These are phyloP conservation scores for Rhadinocentrus ornatus DNA, from an alignment of 2,797 vertebrate species.

Conservation along the genomic window DNA sequence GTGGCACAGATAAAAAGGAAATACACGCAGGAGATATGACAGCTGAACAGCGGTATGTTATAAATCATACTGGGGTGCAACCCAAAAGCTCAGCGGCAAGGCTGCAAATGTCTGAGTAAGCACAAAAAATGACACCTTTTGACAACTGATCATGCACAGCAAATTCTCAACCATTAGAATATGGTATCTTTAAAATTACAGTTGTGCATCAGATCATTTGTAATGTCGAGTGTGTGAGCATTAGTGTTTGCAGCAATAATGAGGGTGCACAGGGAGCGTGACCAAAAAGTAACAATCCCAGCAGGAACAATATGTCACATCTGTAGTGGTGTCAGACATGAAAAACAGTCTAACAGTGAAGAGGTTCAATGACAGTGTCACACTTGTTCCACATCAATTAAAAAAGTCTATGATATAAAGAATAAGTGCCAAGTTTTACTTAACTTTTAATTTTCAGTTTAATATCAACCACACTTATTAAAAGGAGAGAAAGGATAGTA, in stretches of 20 bases:
- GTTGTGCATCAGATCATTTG: conserved; percentile 25
- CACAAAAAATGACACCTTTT: conserved; percentile 26
- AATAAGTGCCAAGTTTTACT: background rate
- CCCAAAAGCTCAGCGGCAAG: conserved; percentile 48
- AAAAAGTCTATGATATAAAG: background rate
- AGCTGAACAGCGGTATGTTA: conserved; percentile 58
- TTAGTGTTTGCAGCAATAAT: conserved; percentile 42
- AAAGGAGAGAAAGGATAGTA: background rate
- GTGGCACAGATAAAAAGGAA: conserved; percentile 72
- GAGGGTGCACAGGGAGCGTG: conserved; percentile 23
- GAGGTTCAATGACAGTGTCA: conserved; percentile 5
- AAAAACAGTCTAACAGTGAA: conserved; percentile 24
- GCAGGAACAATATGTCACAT: conserved; percentile 30
- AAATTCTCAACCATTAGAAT: background rate
- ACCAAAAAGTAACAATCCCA: conserved; percentile 26
- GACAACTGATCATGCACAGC: conserved; percentile 39
- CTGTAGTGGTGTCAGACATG: conserved; percentile 20
- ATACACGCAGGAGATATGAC: conserved; percentile 70
- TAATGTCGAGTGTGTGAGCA: conserved; percentile 25
- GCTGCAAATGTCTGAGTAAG: conserved; percentile 42
- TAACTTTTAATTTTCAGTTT: background rate
- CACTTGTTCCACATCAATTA: conserved; percentile 15
- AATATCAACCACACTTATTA: background rate
- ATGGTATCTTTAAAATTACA: conserved; percentile 31
- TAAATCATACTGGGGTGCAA: conserved; percentile 53